Percentiles rank a stretch among this genome's conserved stretches.
Conservation (phyloP, 2,888 invertebrate species). For the Polyommatus iphigenia region DNA sequence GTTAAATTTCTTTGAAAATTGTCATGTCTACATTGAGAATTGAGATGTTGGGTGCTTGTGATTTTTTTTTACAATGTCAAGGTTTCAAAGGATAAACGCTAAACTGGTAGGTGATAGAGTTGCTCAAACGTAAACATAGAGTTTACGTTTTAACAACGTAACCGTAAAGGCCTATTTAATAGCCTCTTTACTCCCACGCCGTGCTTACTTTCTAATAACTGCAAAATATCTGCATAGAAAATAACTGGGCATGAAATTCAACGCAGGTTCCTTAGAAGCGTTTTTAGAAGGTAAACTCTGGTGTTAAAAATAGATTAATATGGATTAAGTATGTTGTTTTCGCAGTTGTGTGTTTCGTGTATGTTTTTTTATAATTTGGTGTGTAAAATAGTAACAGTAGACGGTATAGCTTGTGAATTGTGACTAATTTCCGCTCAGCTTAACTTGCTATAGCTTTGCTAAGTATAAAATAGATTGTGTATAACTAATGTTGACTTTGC, state of each 20-base stretch:
- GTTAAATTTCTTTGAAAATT: background rate
- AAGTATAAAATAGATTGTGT: background rate
- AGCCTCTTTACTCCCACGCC: no score
- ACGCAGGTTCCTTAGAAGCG: no score
- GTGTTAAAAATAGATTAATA: background rate
- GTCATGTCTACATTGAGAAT: background rate
- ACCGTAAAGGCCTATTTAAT: no score
- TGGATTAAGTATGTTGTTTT: background rate
- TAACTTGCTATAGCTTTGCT: background rate
- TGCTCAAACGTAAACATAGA: background rate
- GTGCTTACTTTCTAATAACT: background rate
- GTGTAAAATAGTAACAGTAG: background rate
- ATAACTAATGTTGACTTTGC: background rate
- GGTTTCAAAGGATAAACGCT: background rate
- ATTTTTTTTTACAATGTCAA: background rate
- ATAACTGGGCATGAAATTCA: no score
- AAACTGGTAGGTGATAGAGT: background rate
- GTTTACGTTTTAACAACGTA: no score
- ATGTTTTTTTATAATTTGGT: background rate
- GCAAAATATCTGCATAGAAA: background rate
- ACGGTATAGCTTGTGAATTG: background rate
- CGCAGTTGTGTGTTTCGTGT: background rate
- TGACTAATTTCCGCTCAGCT: background rate
- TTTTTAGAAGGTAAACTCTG: background rate
- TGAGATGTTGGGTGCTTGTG: background rate